Conservation (phyloP, 2,888 invertebrate species). For the Heliconius sara region DNA sequence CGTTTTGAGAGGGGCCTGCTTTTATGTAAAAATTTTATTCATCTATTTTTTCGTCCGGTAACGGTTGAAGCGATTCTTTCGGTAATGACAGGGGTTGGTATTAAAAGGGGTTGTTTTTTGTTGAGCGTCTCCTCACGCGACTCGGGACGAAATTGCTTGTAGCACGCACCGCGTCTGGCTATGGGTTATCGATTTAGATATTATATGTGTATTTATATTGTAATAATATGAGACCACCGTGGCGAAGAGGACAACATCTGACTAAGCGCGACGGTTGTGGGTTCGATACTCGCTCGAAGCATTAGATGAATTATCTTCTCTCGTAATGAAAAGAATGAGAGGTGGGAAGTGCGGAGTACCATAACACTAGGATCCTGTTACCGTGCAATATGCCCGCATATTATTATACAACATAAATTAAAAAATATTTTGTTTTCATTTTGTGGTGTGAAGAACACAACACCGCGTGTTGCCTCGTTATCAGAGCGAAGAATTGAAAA, state of each 20-base stretch:
- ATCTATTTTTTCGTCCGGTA: constrained; percentile 76
- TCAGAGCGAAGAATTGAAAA: neutral
- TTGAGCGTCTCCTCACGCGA: constrained; percentile 71
- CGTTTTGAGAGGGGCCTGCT: constrained; percentile 71
- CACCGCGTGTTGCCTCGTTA: neutral
- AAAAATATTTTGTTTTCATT: neutral
- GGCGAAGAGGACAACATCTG: neutral
- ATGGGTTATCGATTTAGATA: constrained; percentile 52
- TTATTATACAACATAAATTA: too few relatives aligned
- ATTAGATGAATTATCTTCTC: too few relatives aligned
- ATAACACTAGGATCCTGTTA: too few relatives aligned
- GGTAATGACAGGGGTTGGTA: constrained; percentile 75
- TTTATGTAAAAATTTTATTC: constrained; percentile 77
- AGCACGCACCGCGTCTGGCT: constrained; percentile 64
- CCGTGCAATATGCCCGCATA: too few relatives aligned
- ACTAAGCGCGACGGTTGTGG: neutral
- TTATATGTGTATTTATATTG: constrained; percentile 19
- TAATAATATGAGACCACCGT: neutral
- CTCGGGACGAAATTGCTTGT: constrained; percentile 69
- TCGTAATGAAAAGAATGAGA: too few relatives aligned
- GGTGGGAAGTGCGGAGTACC: too few relatives aligned
- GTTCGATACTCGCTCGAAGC: neutral
- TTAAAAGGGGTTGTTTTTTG: constrained; percentile 75
- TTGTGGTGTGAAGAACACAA: neutral
- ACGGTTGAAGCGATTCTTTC: constrained; percentile 79